Base-by-base conservation (phyloP, 2,113 vertebrate genomes). In the Callaeas wilsoni region DNA sequence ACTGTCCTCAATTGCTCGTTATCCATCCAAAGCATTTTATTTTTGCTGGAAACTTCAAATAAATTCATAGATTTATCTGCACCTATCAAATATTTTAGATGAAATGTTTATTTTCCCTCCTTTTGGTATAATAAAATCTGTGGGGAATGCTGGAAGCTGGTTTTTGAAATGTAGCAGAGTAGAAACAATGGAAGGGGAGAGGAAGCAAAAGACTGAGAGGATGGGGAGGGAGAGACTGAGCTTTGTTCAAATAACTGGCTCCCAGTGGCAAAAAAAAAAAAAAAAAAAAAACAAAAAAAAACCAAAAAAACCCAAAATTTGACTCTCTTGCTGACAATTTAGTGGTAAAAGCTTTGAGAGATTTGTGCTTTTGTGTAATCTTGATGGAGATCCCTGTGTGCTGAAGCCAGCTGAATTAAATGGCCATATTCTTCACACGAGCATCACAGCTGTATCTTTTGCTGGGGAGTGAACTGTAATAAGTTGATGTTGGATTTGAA, bases 221-320 rank as follows among this genome's bases (percentile, higher is more conserved):
- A 64, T 4, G 16, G 67, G 70, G 44, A 84, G 68, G 59, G 29
- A 82, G 52, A 76, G 49, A 62, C 32, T 63, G 79, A 93, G 42
- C 21, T 93, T 68, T 10, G 5, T 71, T 92, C 62, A 92, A 96
- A 80, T 94, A 97, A 97, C 88, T 97, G 87, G 37, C 53, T 96
- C 82, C 94, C 79, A 60, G 41, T 90, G 59, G 70, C 62, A 90
- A 74, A 39, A 75, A 63, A 59, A 49, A n/a, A 50, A 39, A 39
- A 62, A 39, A 20, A 49, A 41, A 62, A 56, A 88, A 6, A 18
- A 89, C n/a, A 90, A n/a, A n/a, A n/a, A n/a, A n/a, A n/a, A n/a
- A n/a, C n/a, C n/a, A n/a, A n/a, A n/a, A n/a, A n/a, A n/a, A n/a
- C n/a, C n/a, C n/a, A n/a, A n/a, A n/a, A n/a, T n/a, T n/a, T n/a